Evolutionary conservation across 1,140 invertebrate genomes (phyloP), one percentile per base, ranked within the genome.

Genomic region (Caenorhabditis elegans): DNA sequence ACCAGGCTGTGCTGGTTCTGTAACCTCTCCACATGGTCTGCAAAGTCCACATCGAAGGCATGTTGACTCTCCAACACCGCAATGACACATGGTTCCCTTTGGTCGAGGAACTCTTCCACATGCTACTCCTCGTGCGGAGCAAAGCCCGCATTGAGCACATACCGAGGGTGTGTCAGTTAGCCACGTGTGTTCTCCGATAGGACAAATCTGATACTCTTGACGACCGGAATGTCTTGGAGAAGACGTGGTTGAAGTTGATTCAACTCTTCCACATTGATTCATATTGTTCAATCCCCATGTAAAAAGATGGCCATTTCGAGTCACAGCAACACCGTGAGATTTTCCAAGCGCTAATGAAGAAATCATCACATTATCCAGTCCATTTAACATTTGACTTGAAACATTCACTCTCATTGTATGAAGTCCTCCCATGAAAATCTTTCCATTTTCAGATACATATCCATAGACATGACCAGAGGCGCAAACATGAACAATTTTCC

Each of bases 221-320:
- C 47, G 31, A n/a, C n/a, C n/a, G 24, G 24, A 34, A 10, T 79
- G 53, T 43, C 82, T 60, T 11, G 82, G 82, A 6, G 82, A 83
- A 19, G 79, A 31, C 17, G 51, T 46, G 5, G 39, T 6, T 19
- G 79, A 80, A 13, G 79, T 49, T 4, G 76, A 49, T 49, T 77
- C 76, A 26, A 87, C 95, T 87, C 96, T 91, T 36, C 97, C 97
- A 92, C 97, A 99, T 88, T 98, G 97, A 11, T 96, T 96, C 89
- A 97, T 96, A 89, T 98, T 98, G 90, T 98, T 98, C 77, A 98
- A 94, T 0, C 97, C 97, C 91, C 97, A 98, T 0, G 96, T 96
- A 90, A 94, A 98, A 0, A 98, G 92, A 85, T 94, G 93, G 0
- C 97, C 97, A 89, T 95, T 94, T 85, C 93, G 94, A 26, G 93